Conservation (phyloP, 2,888 invertebrate genomes). For the Tuberolachnus salignus region DNA sequence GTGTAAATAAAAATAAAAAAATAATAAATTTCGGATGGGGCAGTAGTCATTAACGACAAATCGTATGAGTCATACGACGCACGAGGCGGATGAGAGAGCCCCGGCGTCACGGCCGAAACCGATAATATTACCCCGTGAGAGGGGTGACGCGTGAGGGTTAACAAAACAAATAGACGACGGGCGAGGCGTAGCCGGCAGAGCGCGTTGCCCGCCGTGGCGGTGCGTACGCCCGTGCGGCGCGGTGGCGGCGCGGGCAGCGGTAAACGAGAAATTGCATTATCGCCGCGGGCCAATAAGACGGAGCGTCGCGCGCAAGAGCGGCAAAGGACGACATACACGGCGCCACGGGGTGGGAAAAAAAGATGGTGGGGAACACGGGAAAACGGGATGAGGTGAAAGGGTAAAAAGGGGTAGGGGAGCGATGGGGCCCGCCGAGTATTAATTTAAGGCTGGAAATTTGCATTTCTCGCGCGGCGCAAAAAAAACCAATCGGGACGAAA, state of each 20-base stretch:
- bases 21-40: slow-evolving; percentile 6
- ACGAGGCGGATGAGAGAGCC: neutral
- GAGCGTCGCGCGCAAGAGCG: neutral
- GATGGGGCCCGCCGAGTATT: neutral
- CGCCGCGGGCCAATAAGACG: slow-evolving; percentile 35
- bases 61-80: slow-evolving; percentile 1
- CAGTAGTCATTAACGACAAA: slow-evolving; percentile 42
- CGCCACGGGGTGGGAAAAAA: no score
- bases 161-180: slow-evolving; percentile 50
- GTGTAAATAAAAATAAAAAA: no score
- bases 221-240: no score
- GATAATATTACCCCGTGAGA: neutral
- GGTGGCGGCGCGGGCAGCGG: slow-evolving; percentile 13
- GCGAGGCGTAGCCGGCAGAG: slow-evolving; percentile 11
- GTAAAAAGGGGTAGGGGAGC: no score
- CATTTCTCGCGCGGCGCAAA: neutral
- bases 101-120: neutral
- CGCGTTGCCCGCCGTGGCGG: no score
- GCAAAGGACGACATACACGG: neutral
- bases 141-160: slow-evolving; percentile 41
- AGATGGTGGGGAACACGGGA: no score
- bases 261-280: slow-evolving; percentile 51
- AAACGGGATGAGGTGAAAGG: no score
- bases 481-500: neutral
- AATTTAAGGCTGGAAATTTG: slow-evolving; percentile 26